A percentile compares a stretch with the other conserved stretches of the same genome.
phyloP scores from a whole-genome alignment of 1,140 invertebrate species.

The Drosophila elegans region DNA sequence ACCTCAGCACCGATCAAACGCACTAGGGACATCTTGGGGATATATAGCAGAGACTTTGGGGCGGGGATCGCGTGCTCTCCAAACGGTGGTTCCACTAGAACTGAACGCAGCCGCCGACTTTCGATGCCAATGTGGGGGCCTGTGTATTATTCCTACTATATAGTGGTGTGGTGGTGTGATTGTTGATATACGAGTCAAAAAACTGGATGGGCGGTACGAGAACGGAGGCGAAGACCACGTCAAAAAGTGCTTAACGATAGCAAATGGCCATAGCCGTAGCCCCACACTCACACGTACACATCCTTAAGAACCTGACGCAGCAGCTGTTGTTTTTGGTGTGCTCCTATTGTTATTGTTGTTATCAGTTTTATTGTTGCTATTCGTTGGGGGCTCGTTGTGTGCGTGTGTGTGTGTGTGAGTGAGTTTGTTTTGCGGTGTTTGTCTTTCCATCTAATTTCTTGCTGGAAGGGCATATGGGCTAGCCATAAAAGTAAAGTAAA shows the following conservation, averaged over 20 bases:
- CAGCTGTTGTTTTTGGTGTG: constrained; percentile 40
- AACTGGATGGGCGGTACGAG: constrained; percentile 18
- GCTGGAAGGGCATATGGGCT: background rate
- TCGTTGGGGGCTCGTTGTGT: constrained; percentile 35
- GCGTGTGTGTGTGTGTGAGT: constrained; percentile 16
- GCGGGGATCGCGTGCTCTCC: constrained; percentile 59
- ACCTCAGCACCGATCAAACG: constrained; percentile 79
- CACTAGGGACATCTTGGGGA: constrained; percentile 70
- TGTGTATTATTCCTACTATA: constrained; percentile 4
- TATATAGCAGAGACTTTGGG: constrained; percentile 11
- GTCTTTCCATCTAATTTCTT: background rate
- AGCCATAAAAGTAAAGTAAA: no score
- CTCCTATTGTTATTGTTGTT: constrained; percentile 17
- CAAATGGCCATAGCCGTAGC: constrained; percentile 1
- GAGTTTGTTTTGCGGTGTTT: constrained; percentile 36
- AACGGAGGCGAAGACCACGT: constrained; percentile 8
- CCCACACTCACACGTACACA: background rate
- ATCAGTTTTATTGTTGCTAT: constrained; percentile 2
- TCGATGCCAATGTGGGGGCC: constrained; percentile 37
- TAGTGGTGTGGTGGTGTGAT: constrained; percentile 59
- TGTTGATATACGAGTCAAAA: constrained; percentile 71
- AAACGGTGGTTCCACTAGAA: constrained; percentile 77
- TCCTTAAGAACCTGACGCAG: constrained; percentile 18
- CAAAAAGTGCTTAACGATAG: constrained; percentile 42
- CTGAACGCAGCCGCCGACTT: constrained; percentile 71